Conservation (phyloP, 2,888 invertebrate species). For the Gortyna flavago region DNA sequence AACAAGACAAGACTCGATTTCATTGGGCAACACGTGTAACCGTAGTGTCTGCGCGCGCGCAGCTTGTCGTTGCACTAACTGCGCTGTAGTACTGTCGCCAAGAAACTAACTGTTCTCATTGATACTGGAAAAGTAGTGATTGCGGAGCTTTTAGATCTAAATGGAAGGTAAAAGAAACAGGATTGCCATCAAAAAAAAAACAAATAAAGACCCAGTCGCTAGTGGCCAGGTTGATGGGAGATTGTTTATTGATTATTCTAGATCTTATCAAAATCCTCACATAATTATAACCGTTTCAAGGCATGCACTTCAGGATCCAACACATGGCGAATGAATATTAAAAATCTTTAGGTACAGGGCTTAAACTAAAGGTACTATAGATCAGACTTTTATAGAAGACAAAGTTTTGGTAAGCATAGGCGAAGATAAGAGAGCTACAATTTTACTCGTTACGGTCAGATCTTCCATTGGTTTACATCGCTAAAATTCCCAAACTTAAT, state of each 20-base stretch:
- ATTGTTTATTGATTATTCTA: background rate
- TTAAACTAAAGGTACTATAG: background rate
- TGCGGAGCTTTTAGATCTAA: background rate
- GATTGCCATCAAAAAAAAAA: background rate
- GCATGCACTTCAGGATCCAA: background rate
- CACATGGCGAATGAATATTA: background rate
- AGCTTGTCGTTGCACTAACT: conserved; percentile 52
- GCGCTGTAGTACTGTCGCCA: conserved; percentile 66
- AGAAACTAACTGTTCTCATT: conserved; percentile 65
- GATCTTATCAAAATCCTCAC: background rate
- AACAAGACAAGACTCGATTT: conserved; percentile 52
- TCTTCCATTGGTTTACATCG: background rate
- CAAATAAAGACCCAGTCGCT: background rate
- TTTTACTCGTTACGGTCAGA: background rate
- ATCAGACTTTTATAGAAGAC: background rate
- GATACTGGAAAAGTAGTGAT: conserved; percentile 3
- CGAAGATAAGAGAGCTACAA: background rate
- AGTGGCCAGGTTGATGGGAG: background rate
- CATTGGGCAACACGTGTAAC: conserved; percentile 50
- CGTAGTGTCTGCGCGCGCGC: conserved; percentile 31
- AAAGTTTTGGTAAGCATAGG: background rate
- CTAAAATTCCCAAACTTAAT: conserved; percentile 18
- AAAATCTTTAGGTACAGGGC: background rate
- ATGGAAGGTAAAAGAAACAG: background rate
- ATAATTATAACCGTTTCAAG: background rate